Evolutionary conservation across 1,140 invertebrate species (phyloP).

Genomic region (Lithobius niger): DNA sequence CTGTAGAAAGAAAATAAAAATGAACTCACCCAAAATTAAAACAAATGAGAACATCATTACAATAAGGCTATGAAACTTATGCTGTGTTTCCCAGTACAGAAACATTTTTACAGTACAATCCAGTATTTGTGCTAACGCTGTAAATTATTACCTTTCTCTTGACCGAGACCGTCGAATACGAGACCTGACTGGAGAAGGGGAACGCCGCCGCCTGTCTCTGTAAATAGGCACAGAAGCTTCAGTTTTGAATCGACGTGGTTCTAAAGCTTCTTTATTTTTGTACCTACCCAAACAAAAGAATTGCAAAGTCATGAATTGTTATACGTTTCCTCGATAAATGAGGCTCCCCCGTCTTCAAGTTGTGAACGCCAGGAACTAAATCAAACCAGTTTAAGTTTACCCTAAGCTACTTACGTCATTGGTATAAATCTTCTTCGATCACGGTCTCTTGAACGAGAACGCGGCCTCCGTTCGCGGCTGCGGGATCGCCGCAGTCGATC

Average conservation of each 20-base stretch:
- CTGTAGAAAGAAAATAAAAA: neutral
- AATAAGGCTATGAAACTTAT: neutral
- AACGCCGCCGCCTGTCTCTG: neutral
- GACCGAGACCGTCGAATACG: neutral
- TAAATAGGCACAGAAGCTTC: neutral
- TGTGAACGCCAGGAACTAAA: neutral
- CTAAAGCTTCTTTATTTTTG: neutral
- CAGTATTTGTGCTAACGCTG: neutral
- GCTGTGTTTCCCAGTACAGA: neutral
- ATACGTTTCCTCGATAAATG: neutral
- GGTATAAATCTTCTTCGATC: slow-evolving; percentile 4
- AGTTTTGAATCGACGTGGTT: neutral
- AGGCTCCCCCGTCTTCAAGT: neutral
- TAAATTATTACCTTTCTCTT: neutral
- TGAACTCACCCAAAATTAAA: neutral
- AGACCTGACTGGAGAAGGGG: neutral
- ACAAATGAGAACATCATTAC: neutral
- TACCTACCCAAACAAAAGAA: neutral
- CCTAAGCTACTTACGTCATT: neutral
- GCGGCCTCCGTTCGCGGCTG: slow-evolving; percentile 17
- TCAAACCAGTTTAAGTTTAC: neutral
- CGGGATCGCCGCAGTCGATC: slow-evolving; percentile 16
- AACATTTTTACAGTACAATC: neutral
- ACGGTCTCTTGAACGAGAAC: slow-evolving; percentile 20
- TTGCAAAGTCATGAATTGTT: neutral